Evolutionary conservation across 64 coral and sea anemone genomes (phyloP), one percentile per base, ranked within the genome.

Genomic region (Hydrozoanthus tunicans): DNA sequence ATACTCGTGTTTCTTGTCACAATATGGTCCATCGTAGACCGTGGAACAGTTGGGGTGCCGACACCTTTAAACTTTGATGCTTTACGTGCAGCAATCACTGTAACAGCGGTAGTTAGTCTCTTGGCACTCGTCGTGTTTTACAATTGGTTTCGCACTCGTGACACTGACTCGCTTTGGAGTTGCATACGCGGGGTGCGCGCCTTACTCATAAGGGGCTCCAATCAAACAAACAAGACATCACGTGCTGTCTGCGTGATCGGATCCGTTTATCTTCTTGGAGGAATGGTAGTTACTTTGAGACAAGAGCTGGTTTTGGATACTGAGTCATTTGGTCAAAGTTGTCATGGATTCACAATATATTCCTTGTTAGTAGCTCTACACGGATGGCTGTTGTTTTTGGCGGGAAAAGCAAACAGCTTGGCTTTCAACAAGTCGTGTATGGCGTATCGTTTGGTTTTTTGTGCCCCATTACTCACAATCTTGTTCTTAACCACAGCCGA

Each of bases 371-470:
- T 88, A 24, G 56, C 69, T 3, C 84, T 88, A 26, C 84, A 74
- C n/a, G 84, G 84, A 13, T 88, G 84, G 84, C 26, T 88, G 24
- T 24, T 74, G 43, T 20, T 88, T 11, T 13, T 88, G 20, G 70
- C 68, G n/a, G 84, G 84, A 43, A 75, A 59, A 60, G 54, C 69
- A 15, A 61, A 88, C 56, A 74, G 55, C 32, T 58, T 88, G 6
- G 43, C 12, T 17, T 88, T 88, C 84, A 88, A 60, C 69, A 60
- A 57, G 69, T 57, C 53, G 2, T 88, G 52, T 5, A 7, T 88
- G 17, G 84, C 84, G 10, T 88, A 88, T 88, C 84, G 84, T 73
- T 25, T 88, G 20, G 84, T 88, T 8, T 72, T 88, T 75, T 88
- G 68, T 70, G 84, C 84, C 6, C 84, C 84, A 8, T 56, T 88